phyloP scores from a whole-genome alignment of 2,113 vertebrate genomes.

The Ameiurus melas region DNA sequence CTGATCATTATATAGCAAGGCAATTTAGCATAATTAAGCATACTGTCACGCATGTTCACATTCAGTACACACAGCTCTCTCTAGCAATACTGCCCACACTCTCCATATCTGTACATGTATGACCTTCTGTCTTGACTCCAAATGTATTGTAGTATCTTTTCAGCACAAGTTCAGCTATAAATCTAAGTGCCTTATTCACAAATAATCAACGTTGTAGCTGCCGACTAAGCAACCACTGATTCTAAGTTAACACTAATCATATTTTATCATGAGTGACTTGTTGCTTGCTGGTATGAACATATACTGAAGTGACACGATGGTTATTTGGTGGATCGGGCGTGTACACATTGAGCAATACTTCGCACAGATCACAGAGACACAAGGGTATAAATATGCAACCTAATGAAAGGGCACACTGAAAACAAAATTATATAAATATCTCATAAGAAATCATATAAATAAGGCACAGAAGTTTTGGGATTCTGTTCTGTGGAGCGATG shows the following conservation, averaged over 20 bases:
- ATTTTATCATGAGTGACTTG: too few relatives aligned
- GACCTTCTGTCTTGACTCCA: too few relatives aligned
- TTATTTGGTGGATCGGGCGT: neutral
- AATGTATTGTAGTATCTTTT: too few relatives aligned
- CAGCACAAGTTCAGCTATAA: neutral
- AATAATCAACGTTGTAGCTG: neutral
- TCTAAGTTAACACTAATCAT: neutral
- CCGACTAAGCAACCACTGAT: neutral
- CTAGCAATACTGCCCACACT: neutral
- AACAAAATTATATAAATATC: too few relatives aligned
- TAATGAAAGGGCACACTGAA: too few relatives aligned
- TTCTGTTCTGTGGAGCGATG: too few relatives aligned
- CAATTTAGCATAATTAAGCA: slow-evolving; percentile 46
- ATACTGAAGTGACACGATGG: neutral
- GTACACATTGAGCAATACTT: too few relatives aligned
- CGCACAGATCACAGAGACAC: too few relatives aligned
- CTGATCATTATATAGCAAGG: slow-evolving; percentile 42
- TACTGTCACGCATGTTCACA: neutral
- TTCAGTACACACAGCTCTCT: neutral
- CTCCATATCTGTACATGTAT: neutral
- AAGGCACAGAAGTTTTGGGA: too few relatives aligned
- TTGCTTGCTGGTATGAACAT: too few relatives aligned
- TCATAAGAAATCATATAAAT: too few relatives aligned
- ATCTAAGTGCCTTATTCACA: neutral
- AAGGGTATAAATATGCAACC: too few relatives aligned